phyloP scores from a whole-genome alignment of 2,113 vertebrate genomes.

The Gorilla gorilla region DNA sequence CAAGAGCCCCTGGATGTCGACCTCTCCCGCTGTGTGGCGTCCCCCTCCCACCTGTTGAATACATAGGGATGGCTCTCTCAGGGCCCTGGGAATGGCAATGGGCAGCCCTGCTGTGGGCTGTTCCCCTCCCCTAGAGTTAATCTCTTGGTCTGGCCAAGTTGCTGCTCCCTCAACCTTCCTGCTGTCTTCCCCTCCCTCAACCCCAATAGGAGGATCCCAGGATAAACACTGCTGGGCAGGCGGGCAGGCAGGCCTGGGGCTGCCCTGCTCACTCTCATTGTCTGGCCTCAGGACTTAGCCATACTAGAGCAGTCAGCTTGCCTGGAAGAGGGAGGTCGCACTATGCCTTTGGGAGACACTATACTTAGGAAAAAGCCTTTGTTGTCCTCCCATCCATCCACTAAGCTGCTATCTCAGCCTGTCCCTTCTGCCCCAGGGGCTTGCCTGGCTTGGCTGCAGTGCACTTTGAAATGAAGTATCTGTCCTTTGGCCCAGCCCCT shows the following conservation, averaged over 20 bases:
- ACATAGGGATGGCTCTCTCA: not conserved
- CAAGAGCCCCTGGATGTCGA: constrained; percentile 44
- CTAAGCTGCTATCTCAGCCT: constrained; percentile 10
- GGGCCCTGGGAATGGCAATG: not conserved
- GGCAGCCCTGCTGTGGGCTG: not conserved
- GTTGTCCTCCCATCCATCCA: not conserved
- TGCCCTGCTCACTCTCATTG: not conserved
- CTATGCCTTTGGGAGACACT: not conserved
- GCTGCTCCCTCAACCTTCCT: not conserved
- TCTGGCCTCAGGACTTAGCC: constrained; percentile 71
- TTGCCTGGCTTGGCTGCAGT: constrained; percentile 51
- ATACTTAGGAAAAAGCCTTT: not conserved
- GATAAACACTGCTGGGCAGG: not conserved
- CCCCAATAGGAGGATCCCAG: not conserved
- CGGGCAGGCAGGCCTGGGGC: not conserved
- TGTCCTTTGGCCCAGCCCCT: constrained; percentile 33
- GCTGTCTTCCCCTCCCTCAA: not conserved
- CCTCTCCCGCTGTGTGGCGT: not conserved
- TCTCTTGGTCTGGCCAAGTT: constrained; percentile 13
- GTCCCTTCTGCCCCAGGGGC: not conserved
- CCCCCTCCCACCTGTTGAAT: not conserved
- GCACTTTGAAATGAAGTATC: constrained; percentile 56
- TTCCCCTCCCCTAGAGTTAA: not conserved
- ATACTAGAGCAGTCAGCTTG: constrained; percentile 84
- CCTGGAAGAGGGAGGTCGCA: constrained; percentile 25